Conservation (phyloP, 2,888 invertebrate genomes). For the Mamestra brassicae region DNA sequence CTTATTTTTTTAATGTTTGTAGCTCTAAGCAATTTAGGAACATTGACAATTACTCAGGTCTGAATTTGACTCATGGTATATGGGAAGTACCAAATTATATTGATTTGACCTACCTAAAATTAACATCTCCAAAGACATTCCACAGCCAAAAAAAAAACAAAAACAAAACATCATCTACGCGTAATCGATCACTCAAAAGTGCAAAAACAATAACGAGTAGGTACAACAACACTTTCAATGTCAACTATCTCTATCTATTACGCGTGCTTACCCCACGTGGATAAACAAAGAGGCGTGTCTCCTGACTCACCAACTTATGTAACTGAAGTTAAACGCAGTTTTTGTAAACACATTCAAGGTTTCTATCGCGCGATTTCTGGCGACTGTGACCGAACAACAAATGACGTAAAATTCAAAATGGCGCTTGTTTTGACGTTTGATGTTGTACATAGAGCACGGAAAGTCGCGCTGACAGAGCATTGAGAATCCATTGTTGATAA, state of each 20-base stretch:
- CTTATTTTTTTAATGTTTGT: too few relatives aligned
- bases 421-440: constrained; percentile 6
- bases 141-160: background rate
- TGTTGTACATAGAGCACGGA: constrained; percentile 1
- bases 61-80: too few relatives aligned
- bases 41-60: too few relatives aligned
- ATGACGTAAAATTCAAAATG: constrained; percentile 55
- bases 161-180: background rate
- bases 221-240: constrained; percentile 47
- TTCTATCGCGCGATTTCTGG: constrained; percentile 57
- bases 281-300: constrained; percentile 60
- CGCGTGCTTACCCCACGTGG: constrained; percentile 33
- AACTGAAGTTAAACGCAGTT: constrained; percentile 56
- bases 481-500: background rate
- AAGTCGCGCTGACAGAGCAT: background rate
- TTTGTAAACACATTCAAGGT: constrained; percentile 67
- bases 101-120: background rate
- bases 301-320: constrained; percentile 62
- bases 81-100: background rate
- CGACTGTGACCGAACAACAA: constrained; percentile 47
- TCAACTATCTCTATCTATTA: constrained; percentile 30
- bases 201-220: constrained; percentile 25
- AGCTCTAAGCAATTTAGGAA: too few relatives aligned
- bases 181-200: constrained; percentile 22
- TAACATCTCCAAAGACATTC: background rate